Percentiles rank a stretch among this genome's conserved stretches.
Conservation (phyloP, 2,797 vertebrate species). For the Momotus momota region DNA sequence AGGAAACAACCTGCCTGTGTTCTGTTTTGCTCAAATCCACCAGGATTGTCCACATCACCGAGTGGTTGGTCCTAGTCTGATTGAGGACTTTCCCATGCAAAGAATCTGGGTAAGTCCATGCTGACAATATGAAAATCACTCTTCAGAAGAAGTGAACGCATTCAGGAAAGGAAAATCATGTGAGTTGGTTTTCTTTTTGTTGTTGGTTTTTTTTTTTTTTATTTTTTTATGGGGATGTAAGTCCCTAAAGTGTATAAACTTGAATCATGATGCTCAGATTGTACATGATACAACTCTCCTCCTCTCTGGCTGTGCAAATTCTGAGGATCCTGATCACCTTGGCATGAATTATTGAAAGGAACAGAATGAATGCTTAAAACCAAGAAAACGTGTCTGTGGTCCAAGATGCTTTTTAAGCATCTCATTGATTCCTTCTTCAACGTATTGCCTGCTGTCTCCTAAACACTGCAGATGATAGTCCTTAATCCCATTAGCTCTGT, state of each 20-base stretch:
- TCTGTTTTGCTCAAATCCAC: not conserved
- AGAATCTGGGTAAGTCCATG: not conserved
- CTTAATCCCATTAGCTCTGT: not conserved
- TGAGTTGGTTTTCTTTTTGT: too few species aligned
- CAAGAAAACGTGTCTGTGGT: not conserved
- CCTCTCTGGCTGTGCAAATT: not conserved
- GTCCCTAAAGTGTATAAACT: not conserved
- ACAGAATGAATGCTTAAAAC: not conserved
- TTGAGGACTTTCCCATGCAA: not conserved
- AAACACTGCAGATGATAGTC: not conserved
- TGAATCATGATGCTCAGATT: not conserved
- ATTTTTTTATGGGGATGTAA: not conserved
- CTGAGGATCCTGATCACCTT: not conserved
- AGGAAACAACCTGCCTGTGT: not conserved
- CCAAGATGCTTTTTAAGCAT: conserved; percentile 10
- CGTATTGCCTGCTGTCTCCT: not conserved
- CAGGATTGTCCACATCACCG: not conserved
- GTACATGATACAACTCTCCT: not conserved
- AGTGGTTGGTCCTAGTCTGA: not conserved
- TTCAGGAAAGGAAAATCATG: not conserved
- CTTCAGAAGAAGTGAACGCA: not conserved
- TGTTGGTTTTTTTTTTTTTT: too few species aligned
- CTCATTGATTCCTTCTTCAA: not conserved
- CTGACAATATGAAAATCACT: not conserved
- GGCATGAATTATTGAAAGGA: conserved; percentile 34